Conservation (phyloP, 2,797 vertebrate genomes). For the Enteromius unitaeniatus region DNA sequence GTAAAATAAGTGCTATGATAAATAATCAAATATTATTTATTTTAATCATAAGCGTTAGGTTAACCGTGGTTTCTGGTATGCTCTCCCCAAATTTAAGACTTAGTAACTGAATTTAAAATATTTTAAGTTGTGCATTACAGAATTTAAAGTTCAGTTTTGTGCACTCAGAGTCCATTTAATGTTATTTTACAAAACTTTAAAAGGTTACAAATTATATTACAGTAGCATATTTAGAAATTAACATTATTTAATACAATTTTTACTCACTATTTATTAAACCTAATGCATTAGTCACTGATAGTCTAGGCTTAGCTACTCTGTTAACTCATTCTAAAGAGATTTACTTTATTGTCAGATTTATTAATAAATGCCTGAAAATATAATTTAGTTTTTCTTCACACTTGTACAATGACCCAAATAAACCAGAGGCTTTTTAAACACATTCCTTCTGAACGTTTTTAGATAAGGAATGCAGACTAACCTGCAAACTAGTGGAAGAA, state of each 20-base stretch:
- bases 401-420: not conserved
- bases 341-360: not conserved
- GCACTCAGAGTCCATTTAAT: too few species aligned
- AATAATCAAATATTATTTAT: too few species aligned
- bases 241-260: not conserved
- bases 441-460: not conserved
- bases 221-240: not conserved
- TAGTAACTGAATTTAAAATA: too few species aligned
- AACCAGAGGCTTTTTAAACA: not conserved
- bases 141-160: too few species aligned
- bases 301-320: not conserved
- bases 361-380: not conserved
- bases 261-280: not conserved
- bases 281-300: not conserved
- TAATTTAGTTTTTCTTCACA: not conserved
- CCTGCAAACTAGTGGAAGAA: not conserved
- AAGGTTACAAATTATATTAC: too few species aligned
- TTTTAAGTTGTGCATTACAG: too few species aligned
- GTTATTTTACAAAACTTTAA: too few species aligned
- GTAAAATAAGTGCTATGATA: too few species aligned
- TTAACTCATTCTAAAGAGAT: not conserved
- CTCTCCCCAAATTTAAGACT: too few species aligned
- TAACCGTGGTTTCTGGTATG: too few species aligned
- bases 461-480: conserved; percentile 6
- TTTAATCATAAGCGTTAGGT: too few species aligned